Conservation (phyloP, 2,888 invertebrate genomes). For the Lutraria lutraria region DNA sequence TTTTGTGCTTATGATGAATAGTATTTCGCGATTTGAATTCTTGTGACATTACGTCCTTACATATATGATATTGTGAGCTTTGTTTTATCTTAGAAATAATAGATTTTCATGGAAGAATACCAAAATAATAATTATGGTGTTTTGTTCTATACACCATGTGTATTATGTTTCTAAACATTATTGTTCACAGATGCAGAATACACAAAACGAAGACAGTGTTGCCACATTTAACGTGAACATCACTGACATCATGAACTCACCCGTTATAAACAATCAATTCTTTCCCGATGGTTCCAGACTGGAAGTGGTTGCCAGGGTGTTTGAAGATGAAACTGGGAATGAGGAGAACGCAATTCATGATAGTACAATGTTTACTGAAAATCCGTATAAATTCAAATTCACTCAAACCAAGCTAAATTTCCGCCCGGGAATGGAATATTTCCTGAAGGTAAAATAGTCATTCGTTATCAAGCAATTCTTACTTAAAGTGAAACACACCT, state of each 20-base stretch:
- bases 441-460: slow-evolving; percentile 71
- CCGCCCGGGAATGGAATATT: slow-evolving; percentile 75
- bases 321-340: slow-evolving; percentile 75
- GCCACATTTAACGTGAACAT: background rate
- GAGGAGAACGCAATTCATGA: slow-evolving; percentile 69
- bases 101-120: background rate
- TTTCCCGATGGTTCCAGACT: slow-evolving; percentile 76
- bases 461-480: too few species aligned
- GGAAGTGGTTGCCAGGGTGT: slow-evolving; percentile 72
- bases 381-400: slow-evolving; percentile 72
- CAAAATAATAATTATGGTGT: background rate
- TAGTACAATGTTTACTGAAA: slow-evolving; percentile 70
- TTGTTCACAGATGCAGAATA: background rate
- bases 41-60: too few species aligned
- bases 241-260: background rate
- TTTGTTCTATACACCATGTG: background rate
- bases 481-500: too few species aligned
- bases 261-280: slow-evolving; percentile 60
- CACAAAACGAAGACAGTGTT: background rate
- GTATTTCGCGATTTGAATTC: too few species aligned
- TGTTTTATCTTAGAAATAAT: background rate
- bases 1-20: too few species aligned
- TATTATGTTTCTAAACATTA: background rate
- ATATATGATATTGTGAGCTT: too few species aligned
- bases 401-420: slow-evolving; percentile 73